Base-by-base conservation (phyloP, 2,888 invertebrate genomes). In the Harmothoe impar region DNA sequence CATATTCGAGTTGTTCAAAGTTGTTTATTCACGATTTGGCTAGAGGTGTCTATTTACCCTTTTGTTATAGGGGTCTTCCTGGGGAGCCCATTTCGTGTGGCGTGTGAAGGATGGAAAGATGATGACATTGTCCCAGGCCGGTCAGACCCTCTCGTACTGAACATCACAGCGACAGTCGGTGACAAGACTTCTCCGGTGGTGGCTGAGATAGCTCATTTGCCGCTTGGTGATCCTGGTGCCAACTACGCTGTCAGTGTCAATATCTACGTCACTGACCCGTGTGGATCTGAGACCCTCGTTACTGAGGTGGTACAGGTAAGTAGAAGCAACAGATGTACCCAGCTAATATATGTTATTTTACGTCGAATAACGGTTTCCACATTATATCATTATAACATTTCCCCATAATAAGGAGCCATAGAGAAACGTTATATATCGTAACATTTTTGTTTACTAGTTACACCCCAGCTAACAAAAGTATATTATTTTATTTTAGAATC, bases 1-100 rank as follows among this genome's bases (percentile, higher is more conserved):
- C n/a, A n/a, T n/a, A n/a, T n/a, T n/a, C n/a, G n/a, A n/a, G n/a
- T n/a, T n/a, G n/a, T n/a, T n/a, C n/a, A n/a, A n/a, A n/a, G n/a
- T n/a, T n/a, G n/a, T n/a, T n/a, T n/a, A n/a, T n/a, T n/a, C n/a
- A n/a, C n/a, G n/a, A n/a, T n/a, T n/a, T n/a, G n/a, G n/a, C n/a
- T n/a, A n/a, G n/a, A n/a, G n/a, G n/a, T n/a, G n/a, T n/a, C n/a
- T n/a, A n/a, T n/a, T n/a, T n/a, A n/a, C n/a, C n/a, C n/a, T n/a
- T n/a, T n/a, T n/a, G n/a, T n/a, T n/a, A n/a, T 3, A 72, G 72
- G 72, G 5, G 72, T 72, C 7, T 72, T 72, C 72, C 72, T 72
- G 5, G 31, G 1, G 25, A 25, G 5, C 25, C 25, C n/a, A 5
- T 72, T 72, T 25, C 20, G 7, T 25, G 25, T 72, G 12, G 25